Conservation (phyloP, 2,888 invertebrate species). For the Agriopis aurantiaria region DNA sequence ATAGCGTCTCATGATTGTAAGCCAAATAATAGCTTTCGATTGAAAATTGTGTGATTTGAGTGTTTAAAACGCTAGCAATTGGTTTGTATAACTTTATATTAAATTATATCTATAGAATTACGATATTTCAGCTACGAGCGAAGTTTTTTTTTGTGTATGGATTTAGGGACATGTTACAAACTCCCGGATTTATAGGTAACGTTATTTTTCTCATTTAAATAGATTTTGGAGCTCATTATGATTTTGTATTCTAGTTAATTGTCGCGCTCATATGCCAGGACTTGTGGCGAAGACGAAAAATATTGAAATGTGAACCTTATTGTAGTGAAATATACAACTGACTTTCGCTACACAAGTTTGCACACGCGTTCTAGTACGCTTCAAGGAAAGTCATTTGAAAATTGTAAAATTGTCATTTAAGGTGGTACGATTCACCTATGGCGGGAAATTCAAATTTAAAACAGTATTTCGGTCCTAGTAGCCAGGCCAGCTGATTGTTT, state of each 20-base stretch:
- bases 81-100: conserved; percentile 4
- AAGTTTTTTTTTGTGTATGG: conserved; percentile 2
- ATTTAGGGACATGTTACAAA: conserved; percentile 5
- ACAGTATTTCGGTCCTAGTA: too few relatives aligned
- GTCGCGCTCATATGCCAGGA: not conserved
- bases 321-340: not conserved
- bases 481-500: too few relatives aligned
- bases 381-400: too few relatives aligned
- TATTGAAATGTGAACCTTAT: not conserved
- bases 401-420: too few relatives aligned
- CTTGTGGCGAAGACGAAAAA: too few relatives aligned
- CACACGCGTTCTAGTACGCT: too few relatives aligned
- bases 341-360: not conserved
- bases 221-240: conserved; percentile 6
- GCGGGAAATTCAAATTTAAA: too few relatives aligned
- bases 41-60: conserved; percentile 34
- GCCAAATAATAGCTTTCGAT: conserved; percentile 35
- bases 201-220: not conserved
- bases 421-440: too few relatives aligned
- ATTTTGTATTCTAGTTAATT: not conserved
- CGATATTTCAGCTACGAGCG: conserved; percentile 6
- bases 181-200: conserved; percentile 5
- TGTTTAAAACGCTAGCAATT: conserved; percentile 30
- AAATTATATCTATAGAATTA: not conserved
- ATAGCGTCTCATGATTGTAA: conserved; percentile 15